Evolutionary conservation across 2,113 vertebrate species (phyloP).

Genomic region (Phalacrocorax carbo): DNA sequence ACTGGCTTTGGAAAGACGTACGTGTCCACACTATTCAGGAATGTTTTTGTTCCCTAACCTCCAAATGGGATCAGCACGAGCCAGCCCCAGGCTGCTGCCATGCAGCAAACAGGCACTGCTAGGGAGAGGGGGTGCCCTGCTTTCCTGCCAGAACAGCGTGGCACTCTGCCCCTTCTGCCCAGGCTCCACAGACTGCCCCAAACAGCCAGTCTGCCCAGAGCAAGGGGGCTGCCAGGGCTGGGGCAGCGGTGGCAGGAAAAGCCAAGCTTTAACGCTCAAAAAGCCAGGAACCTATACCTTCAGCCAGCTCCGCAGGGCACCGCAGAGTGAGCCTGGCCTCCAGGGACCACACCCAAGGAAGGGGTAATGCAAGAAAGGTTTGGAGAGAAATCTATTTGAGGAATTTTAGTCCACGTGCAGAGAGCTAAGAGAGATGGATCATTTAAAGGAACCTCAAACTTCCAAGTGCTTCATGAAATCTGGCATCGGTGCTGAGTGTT

Average conservation of each 20-base stretch:
- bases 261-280: not conserved
- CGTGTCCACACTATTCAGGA: not conserved
- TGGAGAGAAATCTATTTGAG: not conserved
- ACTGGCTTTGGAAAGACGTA: not conserved
- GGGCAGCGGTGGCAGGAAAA: not conserved
- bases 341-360: not conserved
- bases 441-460: not conserved
- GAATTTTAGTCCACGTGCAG: not conserved
- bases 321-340: not conserved
- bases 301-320: rapidly evolving
- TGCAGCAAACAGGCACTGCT: not conserved
- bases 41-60: rapidly evolving
- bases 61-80: rapidly evolving
- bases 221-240: not conserved
- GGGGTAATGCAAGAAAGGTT: not conserved
- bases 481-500: not conserved
- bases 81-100: not conserved
- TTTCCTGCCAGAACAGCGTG: not conserved
- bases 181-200: not conserved
- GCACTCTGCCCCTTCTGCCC: not conserved
- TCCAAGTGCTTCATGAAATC: not conserved
- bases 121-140: not conserved
- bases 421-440: not conserved
- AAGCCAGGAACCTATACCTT: not conserved
- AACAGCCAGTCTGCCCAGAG: not conserved